Base-by-base conservation (phyloP, 2,888 invertebrate species). In the Spialia ferax region DNA sequence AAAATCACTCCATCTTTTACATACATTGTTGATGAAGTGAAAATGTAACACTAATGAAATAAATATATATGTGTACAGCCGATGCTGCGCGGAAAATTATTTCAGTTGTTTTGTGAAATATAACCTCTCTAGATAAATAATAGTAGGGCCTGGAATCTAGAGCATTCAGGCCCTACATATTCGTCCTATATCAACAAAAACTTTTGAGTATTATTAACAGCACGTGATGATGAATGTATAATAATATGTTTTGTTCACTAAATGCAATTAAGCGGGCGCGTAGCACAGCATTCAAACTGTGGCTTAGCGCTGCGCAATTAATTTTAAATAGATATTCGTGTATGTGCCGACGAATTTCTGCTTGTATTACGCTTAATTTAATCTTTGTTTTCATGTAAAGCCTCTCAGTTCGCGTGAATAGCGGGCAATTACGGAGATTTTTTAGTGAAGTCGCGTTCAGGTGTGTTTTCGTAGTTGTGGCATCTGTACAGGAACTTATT, bases 281-380 rank as follows among this genome's bases (percentile, higher is more conserved):
- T 38, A 32, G 48, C 35, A 62, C 6, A 23, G 22, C 52, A 62
- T 62, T 23, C 45, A 38, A 52, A 62, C 62, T 62, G 52, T 23
- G 62, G 62, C 15, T 50, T 61, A 18, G 50, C 61, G 32, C 32
- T 54, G 23, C 23, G 52, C 52, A 62, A 62, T 54, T 62, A 62
- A 54, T 52, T 62, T 62, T 62, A 52, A 62, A 62, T 52, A 54
- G 52, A 62, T 62, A 62, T 50, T 26, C 60, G 38, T 23, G 61
- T 26, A 35, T 23, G 52, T 62, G 62, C 52, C 10, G 35, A 15
- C 22, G 62, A 38, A 62, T 45, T 45, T 61, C 20, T 59, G 23
- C 42, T 38, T 42, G 38, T 59, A 42, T 59, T 59, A 32, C 42
- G 59, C 35, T 56, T 56, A 35, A 56, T 56, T 56, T 56, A 35